phyloP scores from a whole-genome alignment of 1,140 invertebrate genomes.

The Diprion similis region DNA sequence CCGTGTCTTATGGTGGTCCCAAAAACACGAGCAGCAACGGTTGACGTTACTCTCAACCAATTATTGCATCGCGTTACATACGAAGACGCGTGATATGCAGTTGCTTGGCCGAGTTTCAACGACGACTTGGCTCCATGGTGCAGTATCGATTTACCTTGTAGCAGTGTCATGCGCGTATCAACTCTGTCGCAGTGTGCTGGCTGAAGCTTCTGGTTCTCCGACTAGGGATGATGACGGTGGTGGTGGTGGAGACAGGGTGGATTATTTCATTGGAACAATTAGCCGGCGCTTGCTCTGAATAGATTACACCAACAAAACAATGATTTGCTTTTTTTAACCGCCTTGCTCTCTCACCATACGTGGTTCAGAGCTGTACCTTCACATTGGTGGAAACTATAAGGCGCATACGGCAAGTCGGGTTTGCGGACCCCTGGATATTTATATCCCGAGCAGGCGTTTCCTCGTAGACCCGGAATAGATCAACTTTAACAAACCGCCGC shows the following conservation, averaged over 20 bases:
- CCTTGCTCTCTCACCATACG: background rate
- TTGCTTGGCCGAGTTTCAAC: no score
- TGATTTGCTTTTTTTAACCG: background rate
- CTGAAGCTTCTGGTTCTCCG: background rate
- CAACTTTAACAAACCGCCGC: conserved; percentile 11
- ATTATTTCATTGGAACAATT: no score
- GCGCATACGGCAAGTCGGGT: background rate
- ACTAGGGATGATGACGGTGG: background rate
- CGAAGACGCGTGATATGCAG: no score
- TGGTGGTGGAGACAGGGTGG: no score
- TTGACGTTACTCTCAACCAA: no score
- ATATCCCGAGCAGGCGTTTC: conserved; percentile 38
- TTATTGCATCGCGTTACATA: no score
- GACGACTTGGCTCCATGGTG: background rate
- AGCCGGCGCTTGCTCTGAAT: no score
- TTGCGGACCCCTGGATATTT: conserved; percentile 4
- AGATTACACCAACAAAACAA: no score
- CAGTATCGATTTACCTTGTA: background rate
- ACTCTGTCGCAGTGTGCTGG: background rate
- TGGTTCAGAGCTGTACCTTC: background rate
- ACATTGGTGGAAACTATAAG: no score
- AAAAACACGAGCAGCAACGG: no score
- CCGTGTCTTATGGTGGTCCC: no score
- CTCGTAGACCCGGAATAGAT: conserved; percentile 51
- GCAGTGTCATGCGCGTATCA: conserved; percentile 4